Percentiles rank a stretch among this genome's conserved stretches.
These are phyloP conservation scores for Pristionchus pacificus DNA, from an alignment of 1,140 invertebrate species.

Conservation along the genomic window DNA sequence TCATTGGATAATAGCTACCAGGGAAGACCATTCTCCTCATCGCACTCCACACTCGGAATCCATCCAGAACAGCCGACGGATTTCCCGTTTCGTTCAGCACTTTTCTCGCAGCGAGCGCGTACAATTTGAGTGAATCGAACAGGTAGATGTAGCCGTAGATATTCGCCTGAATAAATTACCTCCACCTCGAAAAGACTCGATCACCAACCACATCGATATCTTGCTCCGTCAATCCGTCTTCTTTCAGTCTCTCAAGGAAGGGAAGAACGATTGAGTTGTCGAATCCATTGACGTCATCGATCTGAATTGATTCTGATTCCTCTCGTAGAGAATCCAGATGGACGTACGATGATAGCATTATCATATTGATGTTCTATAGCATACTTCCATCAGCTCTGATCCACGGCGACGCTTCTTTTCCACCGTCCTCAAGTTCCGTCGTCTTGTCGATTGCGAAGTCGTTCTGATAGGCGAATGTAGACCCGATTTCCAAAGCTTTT, in stretches of 20 bases:
- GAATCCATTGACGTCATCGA: constrained; percentile 56
- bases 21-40: constrained; percentile 50
- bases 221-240: constrained; percentile 41
- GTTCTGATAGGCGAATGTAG: too few species aligned
- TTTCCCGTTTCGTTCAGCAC: constrained; percentile 39
- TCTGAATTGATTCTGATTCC: too few species aligned
- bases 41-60: constrained; percentile 47
- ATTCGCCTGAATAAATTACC: constrained; percentile 41
- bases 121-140: constrained; percentile 51
- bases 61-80: constrained; percentile 42
- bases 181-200: not conserved
- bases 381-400: too few species aligned
- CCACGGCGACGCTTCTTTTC: constrained; percentile 51
- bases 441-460: too few species aligned
- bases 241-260: constrained; percentile 43
- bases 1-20: constrained; percentile 27
- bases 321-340: too few species aligned
- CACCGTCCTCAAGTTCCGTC: constrained; percentile 24
- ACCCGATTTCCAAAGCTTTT: too few species aligned
- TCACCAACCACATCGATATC: constrained; percentile 45
- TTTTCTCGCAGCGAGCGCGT: constrained; percentile 46
- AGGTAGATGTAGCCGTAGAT: constrained; percentile 55
- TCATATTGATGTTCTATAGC: constrained; percentile 39
- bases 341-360: constrained; percentile 49
- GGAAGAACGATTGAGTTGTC: constrained; percentile 45